Percentiles rank a stretch among this genome's conserved stretches.
Evolutionary conservation across 2,888 invertebrate genomes (phyloP).

Genomic region (Ommatoiulus sabulosus): DNA sequence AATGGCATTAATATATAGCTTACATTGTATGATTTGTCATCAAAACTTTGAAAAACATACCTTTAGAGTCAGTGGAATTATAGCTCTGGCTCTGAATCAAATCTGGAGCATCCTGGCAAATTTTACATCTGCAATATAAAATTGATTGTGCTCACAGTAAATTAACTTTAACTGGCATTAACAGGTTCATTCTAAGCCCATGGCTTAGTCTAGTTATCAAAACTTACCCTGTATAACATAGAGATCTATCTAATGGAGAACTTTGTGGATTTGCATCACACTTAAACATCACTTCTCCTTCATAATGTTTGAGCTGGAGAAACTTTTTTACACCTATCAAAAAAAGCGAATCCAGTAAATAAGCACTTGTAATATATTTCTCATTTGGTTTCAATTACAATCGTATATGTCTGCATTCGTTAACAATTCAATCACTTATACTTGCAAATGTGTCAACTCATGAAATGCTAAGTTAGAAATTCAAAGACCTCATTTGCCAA

Average conservation of each 20-base stretch:
- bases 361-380: background rate
- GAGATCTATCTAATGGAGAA: conserved; percentile 65
- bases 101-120: conserved; percentile 59
- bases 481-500: too few species aligned
- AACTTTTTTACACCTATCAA: conserved; percentile 67
- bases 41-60: background rate
- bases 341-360: conserved; percentile 44
- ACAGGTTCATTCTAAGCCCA: background rate
- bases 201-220: background rate
- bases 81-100: conserved; percentile 42
- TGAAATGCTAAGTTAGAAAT: too few species aligned
- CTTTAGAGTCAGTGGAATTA: background rate
- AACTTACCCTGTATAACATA: conserved; percentile 66
- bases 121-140: conserved; percentile 59
- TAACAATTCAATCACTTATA: too few species aligned
- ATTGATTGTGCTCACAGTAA: background rate
- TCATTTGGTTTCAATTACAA: too few species aligned
- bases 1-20: background rate
- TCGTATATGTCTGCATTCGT: too few species aligned
- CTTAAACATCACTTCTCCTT: conserved; percentile 66
- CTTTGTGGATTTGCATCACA: conserved; percentile 64
- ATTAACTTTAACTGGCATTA: too few species aligned
- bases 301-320: conserved; percentile 65
- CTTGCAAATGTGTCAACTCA: too few species aligned
- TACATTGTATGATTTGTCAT: background rate